Evolutionary conservation across 2,888 invertebrate species (phyloP).

Genomic region (Physocephala rufipes): DNA sequence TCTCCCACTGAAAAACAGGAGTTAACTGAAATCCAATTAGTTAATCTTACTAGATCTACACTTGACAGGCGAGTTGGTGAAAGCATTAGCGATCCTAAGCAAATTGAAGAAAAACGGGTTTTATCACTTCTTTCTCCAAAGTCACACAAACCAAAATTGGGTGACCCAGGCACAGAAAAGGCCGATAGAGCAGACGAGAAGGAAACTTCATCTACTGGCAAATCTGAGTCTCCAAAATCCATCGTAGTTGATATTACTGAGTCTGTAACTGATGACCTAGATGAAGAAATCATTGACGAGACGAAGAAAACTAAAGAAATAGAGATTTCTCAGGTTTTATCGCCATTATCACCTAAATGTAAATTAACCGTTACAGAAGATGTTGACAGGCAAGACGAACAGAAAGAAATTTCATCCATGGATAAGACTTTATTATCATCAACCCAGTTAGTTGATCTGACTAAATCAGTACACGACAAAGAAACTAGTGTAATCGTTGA

Average conservation of each 20-base stretch:
- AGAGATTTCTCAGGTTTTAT: not conserved
- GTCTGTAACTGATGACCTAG: not conserved
- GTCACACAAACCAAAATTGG: too few species aligned
- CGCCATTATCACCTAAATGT: not conserved
- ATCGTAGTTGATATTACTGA: not conserved
- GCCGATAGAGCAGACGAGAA: constrained; percentile 10
- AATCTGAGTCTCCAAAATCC: not conserved
- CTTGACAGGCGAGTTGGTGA: too few species aligned
- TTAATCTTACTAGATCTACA: too few species aligned
- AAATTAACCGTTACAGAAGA: not conserved
- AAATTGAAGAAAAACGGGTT: too few species aligned
- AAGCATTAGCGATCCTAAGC: too few species aligned
- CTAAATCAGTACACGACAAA: not conserved
- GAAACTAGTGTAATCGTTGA: too few species aligned
- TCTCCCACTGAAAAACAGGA: too few species aligned
- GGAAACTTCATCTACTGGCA: not conserved
- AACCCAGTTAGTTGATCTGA: not conserved
- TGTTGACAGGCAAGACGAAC: not conserved
- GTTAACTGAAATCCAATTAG: too few species aligned
- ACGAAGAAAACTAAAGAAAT: not conserved
- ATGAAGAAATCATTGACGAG: not conserved
- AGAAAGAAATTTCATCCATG: not conserved
- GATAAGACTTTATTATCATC: not conserved
- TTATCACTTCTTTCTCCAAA: too few species aligned
- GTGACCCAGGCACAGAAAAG: not conserved